These are phyloP conservation scores for Ariolimax columbianus DNA, from an alignment of 2,888 invertebrate genomes.

Conservation along the genomic window DNA sequence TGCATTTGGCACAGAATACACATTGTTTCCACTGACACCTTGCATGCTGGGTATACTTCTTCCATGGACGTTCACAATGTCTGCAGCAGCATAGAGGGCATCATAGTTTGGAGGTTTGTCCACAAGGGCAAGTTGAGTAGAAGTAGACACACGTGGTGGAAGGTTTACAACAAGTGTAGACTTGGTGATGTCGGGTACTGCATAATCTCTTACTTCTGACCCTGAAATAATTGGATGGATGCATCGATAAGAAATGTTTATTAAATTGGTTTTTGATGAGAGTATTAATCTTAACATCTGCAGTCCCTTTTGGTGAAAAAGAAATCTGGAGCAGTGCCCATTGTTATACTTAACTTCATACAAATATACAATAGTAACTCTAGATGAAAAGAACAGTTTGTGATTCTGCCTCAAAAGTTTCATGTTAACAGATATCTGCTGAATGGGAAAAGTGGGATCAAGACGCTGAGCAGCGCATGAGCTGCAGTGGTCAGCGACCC, in stretches of 20 bases:
- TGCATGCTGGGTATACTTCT: conserved; percentile 73
- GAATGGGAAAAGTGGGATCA: no score
- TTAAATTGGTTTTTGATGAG: no score
- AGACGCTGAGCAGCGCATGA: no score
- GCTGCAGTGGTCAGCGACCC: no score
- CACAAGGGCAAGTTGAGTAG: conserved; percentile 58
- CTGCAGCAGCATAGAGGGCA: conserved; percentile 72
- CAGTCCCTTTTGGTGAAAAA: no score
- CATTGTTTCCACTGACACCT: conserved; percentile 79
- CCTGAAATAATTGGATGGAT: conserved; percentile 12
- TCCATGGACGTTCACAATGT: conserved; percentile 70
- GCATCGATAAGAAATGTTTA: background rate
- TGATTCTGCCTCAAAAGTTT: no score
- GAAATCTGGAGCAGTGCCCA: no score
- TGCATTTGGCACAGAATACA: conserved; percentile 81
- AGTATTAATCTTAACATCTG: no score
- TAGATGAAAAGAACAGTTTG: no score
- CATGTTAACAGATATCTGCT: no score
- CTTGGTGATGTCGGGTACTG: conserved; percentile 77
- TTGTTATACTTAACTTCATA: no score
- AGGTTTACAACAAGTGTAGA: conserved; percentile 72
- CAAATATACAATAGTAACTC: no score
- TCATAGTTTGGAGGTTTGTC: conserved; percentile 72
- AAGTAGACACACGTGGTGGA: conserved; percentile 67
- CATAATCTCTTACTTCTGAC: conserved; percentile 75